phyloP scores from a whole-genome alignment of 2,797 vertebrate species.

The Pantherophis vulpinus region DNA sequence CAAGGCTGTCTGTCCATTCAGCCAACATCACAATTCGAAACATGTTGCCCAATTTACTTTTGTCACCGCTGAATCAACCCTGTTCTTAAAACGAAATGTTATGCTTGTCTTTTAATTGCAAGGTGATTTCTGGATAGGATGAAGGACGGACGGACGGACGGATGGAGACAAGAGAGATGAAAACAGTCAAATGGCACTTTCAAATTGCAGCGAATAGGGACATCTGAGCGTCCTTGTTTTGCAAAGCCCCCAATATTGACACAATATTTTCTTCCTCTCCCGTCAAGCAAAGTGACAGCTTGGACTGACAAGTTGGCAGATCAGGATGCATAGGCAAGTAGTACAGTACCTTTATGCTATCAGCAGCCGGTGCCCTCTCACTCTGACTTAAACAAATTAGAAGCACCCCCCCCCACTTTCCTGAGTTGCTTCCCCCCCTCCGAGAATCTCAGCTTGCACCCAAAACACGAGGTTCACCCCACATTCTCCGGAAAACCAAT shows the following conservation, averaged over 20 bases:
- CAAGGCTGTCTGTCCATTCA: background rate
- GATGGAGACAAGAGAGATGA: too few relatives aligned
- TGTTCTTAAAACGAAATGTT: background rate
- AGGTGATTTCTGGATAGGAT: background rate
- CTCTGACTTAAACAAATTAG: background rate
- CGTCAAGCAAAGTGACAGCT: background rate
- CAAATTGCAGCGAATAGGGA: background rate
- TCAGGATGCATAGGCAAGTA: background rate
- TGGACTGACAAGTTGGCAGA: background rate
- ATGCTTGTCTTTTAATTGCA: background rate
- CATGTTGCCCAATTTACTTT: fast-evolving
- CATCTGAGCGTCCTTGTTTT: background rate
- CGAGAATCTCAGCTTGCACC: background rate
- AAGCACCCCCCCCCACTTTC: background rate
- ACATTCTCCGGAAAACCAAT: fast-evolving
- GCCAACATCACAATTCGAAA: background rate
- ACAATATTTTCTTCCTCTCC: background rate
- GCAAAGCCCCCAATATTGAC: background rate
- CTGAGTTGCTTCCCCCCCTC: background rate
- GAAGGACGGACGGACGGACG: background rate
- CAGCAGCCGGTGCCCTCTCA: background rate
- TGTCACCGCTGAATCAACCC: fast-evolving
- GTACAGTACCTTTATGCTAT: fast-evolving
- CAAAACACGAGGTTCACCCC: fast-evolving
- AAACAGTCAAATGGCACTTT: background rate